These are phyloP conservation scores for Apodemia mormo DNA, from an alignment of 2,888 invertebrate species.

Conservation along the genomic window DNA sequence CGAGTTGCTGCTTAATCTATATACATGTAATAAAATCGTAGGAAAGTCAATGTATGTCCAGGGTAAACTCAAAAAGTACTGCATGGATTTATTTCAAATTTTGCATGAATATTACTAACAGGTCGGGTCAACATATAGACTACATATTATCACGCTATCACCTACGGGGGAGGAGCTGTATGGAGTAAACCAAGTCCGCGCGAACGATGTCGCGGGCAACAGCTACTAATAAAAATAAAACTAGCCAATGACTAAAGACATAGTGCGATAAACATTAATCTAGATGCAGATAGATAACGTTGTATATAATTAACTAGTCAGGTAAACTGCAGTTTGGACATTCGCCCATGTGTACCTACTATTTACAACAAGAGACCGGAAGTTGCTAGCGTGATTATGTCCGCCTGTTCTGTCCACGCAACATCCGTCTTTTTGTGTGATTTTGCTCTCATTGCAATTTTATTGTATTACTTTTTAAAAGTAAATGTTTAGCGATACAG, in stretches of 20 bases:
- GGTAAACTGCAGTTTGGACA: slow-evolving; percentile 3
- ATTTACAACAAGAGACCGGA: slow-evolving; percentile 36
- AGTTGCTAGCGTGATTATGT: slow-evolving; percentile 66
- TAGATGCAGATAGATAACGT: slow-evolving; percentile 2
- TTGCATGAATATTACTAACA: too few relatives aligned
- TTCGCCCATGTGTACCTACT: neutral
- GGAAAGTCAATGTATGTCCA: too few relatives aligned
- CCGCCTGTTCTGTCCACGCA: slow-evolving; percentile 51
- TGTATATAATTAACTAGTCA: slow-evolving; percentile 20
- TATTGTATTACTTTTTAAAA: slow-evolving; percentile 31
- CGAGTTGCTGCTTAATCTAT: too few relatives aligned
- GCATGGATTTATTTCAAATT: too few relatives aligned
- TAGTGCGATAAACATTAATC: slow-evolving; percentile 1
- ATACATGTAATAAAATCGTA: too few relatives aligned
- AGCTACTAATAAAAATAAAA: too few relatives aligned
- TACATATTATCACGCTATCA: too few relatives aligned
- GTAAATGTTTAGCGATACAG: slow-evolving; percentile 3
- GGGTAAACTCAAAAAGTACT: too few relatives aligned
- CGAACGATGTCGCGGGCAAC: too few relatives aligned
- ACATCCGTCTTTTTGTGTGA: slow-evolving; percentile 67
- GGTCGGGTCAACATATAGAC: too few relatives aligned
- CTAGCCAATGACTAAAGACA: neutral
- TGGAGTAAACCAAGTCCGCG: too few relatives aligned
- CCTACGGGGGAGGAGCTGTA: too few relatives aligned
- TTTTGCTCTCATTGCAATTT: slow-evolving; percentile 47